These are phyloP conservation scores for Sebastes jordani DNA, from an alignment of 2,797 vertebrate species.

Conservation along the genomic window DNA sequence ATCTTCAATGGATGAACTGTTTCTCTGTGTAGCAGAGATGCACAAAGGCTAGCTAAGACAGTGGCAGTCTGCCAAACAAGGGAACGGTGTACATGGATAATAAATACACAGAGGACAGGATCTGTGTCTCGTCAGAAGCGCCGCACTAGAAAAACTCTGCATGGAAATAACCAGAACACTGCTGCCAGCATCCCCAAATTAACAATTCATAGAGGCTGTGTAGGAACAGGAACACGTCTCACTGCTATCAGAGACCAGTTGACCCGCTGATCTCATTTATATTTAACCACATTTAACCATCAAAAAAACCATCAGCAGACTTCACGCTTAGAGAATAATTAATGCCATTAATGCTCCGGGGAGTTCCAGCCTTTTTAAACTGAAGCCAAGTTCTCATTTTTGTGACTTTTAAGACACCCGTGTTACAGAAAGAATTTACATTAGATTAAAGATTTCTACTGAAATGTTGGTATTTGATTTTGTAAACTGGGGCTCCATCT, in stretches of 20 bases:
- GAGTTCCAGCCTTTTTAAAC: neutral
- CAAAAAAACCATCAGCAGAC: neutral
- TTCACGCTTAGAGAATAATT: neutral
- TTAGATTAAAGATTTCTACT: neutral
- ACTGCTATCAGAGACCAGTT: constrained; percentile 9
- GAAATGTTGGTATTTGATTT: neutral
- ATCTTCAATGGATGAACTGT: neutral
- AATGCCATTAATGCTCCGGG: neutral
- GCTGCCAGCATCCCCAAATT: neutral
- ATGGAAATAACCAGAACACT: constrained; percentile 4
- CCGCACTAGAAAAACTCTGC: constrained; percentile 17
- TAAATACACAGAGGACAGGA: constrained; percentile 23
- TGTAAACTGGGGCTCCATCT: neutral
- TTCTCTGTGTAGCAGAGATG: neutral
- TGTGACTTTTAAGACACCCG: neutral
- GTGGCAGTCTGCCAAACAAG: constrained; percentile 38
- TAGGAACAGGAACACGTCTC: neutral
- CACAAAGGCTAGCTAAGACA: constrained; percentile 3
- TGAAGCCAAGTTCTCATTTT: neutral
- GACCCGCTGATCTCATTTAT: constrained; percentile 27
- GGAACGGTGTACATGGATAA: constrained; percentile 3
- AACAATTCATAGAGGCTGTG: neutral
- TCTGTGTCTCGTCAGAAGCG: constrained; percentile 17
- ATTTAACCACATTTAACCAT: neutral
- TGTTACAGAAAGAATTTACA: neutral